A percentile compares a stretch with the other conserved stretches of the same genome.
Conservation (phyloP, 2,797 vertebrate genomes). For the Aphelocoma californica region DNA sequence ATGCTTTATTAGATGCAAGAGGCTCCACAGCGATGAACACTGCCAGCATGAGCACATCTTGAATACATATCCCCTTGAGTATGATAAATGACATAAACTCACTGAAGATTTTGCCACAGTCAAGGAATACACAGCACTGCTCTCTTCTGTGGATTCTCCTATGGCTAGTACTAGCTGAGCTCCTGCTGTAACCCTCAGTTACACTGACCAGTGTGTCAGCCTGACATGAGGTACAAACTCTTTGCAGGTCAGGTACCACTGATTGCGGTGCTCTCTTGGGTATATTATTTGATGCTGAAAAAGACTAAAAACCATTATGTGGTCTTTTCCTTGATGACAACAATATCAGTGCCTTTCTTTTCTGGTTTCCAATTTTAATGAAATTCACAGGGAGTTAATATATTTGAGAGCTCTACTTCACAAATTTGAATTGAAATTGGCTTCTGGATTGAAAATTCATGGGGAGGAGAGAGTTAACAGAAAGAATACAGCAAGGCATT, state of each 20-base stretch:
- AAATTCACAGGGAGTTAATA: not conserved
- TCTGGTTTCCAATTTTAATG: not conserved
- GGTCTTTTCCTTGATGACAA: not conserved
- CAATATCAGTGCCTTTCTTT: not conserved
- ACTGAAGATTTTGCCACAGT: not conserved
- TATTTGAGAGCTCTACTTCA: not conserved
- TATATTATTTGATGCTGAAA: not conserved
- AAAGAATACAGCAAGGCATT: not conserved
- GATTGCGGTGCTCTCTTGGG: not conserved
- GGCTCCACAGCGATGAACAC: not conserved
- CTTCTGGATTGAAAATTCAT: not conserved
- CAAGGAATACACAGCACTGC: not conserved
- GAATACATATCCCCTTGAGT: not conserved
- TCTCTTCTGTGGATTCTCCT: not conserved
- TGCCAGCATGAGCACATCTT: not conserved
- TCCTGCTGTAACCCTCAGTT: accelerated
- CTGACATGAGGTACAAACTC: not conserved
- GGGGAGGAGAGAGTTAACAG: not conserved
- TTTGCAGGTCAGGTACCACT: not conserved
- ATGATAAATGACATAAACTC: not conserved
- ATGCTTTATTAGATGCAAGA: not conserved
- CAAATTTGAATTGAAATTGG: not conserved
- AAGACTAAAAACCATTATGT: not conserved
- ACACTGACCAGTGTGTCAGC: accelerated
- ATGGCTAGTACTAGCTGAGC: not conserved